Evolutionary conservation across 1,140 invertebrate species (phyloP).

Genomic region (Macrobrachium rosenbergii): DNA sequence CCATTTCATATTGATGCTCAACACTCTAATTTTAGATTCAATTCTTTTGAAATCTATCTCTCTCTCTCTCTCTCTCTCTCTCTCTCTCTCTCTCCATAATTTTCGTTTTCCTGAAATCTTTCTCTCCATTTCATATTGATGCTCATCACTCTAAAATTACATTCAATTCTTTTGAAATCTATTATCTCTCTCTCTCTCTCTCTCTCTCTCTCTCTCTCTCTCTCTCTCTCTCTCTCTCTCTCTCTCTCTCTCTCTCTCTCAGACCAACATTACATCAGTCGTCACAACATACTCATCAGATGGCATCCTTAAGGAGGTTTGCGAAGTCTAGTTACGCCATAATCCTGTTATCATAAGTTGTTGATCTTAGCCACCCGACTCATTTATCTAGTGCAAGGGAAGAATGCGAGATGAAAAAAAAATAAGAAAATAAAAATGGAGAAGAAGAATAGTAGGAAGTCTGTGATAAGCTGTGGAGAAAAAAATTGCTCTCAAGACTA

Average conservation of each 20-base stretch:
- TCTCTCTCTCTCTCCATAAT: neutral
- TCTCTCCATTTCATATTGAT: neutral
- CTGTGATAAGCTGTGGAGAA: no score
- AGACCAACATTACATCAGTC: neutral
- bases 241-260: conserved; percentile 17
- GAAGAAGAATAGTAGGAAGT: no score
- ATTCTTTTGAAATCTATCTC: neutral
- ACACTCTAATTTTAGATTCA: no score
- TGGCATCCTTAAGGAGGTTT: no score
- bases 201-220: neutral
- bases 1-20: neutral
- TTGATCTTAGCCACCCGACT: no score
- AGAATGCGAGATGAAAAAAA: no score
- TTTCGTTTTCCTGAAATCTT: neutral
- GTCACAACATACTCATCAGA: neutral
- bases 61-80: conserved; percentile 8
- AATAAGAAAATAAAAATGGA: no score
- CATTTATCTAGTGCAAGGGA: no score
- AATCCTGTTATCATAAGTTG: no score
- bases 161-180: neutral
- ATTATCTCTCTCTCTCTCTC: neutral
- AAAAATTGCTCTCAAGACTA: no score
- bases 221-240: neutral
- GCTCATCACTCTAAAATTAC: neutral
- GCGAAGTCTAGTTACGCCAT: no score